Percentiles rank a stretch among this genome's conserved stretches.
Conservation (phyloP, 2,888 invertebrate genomes). For the Stratiomys singularior region DNA sequence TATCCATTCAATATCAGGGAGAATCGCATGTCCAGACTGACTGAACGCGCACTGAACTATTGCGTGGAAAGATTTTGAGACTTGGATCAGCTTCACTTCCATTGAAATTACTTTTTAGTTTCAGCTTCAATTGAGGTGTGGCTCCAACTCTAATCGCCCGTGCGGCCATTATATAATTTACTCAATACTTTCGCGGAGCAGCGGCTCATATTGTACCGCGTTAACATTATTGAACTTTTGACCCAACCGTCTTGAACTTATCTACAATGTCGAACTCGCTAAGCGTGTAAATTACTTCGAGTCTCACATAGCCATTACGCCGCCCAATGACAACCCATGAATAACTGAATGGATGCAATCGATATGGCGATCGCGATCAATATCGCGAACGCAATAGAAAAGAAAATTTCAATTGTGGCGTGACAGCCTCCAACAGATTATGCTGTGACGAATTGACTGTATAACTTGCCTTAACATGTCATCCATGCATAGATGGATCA, state of each 20-base stretch:
- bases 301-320: constrained; percentile 1
- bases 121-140: neutral
- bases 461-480: neutral
- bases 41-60: too few relatives aligned
- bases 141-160: neutral
- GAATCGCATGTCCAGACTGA: too few relatives aligned
- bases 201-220: neutral
- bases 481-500: neutral
- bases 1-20: too few relatives aligned
- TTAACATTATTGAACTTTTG: constrained; percentile 42
- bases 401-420: constrained; percentile 38
- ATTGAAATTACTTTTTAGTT: neutral
- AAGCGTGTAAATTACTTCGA: constrained; percentile 21
- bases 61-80: too few relatives aligned
- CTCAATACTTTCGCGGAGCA: neutral
- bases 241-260: constrained; percentile 44
- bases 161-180: neutral
- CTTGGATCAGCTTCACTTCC: too few relatives aligned
- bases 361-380: constrained; percentile 39
- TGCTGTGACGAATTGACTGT: constrained; percentile 36
- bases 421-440: constrained; percentile 37
- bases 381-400: constrained; percentile 34
- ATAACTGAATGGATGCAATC: constrained; percentile 41
- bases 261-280: constrained; percentile 3
- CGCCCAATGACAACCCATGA: constrained; percentile 27